A percentile compares a stretch with the other conserved stretches of the same genome.
phyloP scores from a whole-genome alignment of 2,797 vertebrate genomes.

The Chiropotes sagulatus region DNA sequence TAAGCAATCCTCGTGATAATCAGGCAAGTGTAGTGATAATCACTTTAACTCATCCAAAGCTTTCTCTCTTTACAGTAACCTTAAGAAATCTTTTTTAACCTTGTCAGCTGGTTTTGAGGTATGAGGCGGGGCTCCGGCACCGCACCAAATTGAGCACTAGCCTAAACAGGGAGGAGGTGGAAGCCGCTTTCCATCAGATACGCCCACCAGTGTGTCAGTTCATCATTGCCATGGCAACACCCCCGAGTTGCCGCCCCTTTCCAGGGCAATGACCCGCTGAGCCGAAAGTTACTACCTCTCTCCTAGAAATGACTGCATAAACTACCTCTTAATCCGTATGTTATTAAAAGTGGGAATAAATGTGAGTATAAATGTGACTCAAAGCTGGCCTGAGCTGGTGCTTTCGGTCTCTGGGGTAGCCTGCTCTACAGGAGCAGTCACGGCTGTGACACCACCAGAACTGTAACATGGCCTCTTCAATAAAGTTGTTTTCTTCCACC shows the following conservation, averaged over 20 bases:
- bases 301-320: not conserved
- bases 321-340: not conserved
- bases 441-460: not conserved
- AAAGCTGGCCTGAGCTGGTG: not conserved
- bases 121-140: not conserved
- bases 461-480: not conserved
- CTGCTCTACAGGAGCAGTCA: not conserved
- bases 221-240: not conserved
- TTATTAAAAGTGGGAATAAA: not conserved
- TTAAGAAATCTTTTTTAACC: slow-evolving; percentile 9
- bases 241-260: not conserved
- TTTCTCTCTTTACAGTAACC: not conserved
- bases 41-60: not conserved
- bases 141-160: not conserved
- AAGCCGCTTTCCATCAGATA: not conserved
- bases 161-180: not conserved
- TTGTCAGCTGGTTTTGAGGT: not conserved
- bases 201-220: not conserved
- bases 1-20: not conserved
- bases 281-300: not conserved
- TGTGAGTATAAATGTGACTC: not conserved
- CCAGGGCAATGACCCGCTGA: not conserved
- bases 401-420: not conserved
- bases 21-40: not conserved
- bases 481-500: not conserved